Base-by-base conservation (phyloP, 2,888 invertebrate genomes). In the Atethmia centrago region DNA sequence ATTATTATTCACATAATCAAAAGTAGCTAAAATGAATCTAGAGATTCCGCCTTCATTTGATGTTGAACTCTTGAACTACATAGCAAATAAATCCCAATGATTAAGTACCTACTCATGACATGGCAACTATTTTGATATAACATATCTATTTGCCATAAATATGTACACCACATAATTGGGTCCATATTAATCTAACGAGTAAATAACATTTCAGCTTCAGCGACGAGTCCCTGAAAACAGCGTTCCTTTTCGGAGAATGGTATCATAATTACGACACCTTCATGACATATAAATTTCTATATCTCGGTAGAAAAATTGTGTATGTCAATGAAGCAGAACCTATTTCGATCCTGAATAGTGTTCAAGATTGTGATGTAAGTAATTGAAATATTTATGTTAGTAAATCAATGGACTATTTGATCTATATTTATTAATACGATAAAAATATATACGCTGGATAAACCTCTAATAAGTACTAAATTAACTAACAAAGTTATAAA, bases 191-290 rank as follows among this genome's bases (percentile, higher is more conserved):
- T 70, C 64, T 62, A 71, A 71, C 61, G 31, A 71, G 55, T 68
- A 61, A 72, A 78, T 71, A 78, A 58, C 21, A 71, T 88, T 90
- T 83, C 77, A 94, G 94, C 80, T 94, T 92, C 55, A 88, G 87
- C 49, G 90, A 92, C 49, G 86, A 90, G 40, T 84, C 90, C 16
- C 78, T 93, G 31, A 78, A 92, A 85, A 92, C 89, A 14, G 90
- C 88, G 16, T 93, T 90, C 69, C n/a, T 94, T 45, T 89, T 82
- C 70, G 94, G 93, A 56, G 92, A 92, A 77, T 95, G 94, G 94
- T 93, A 90, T 84, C 94, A 93, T 80, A 94, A 93, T 84, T 95
- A 94, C 72, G 93, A 94, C 73, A 91, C 90, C 2, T 94, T 94
- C 74, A 92, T 92, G 88, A 92, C 93, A 2, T 94, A 90, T 82